A percentile compares a stretch with the other conserved stretches of the same genome.
Conservation (phyloP, 2,888 invertebrate species). For the Gerris lacustris region DNA sequence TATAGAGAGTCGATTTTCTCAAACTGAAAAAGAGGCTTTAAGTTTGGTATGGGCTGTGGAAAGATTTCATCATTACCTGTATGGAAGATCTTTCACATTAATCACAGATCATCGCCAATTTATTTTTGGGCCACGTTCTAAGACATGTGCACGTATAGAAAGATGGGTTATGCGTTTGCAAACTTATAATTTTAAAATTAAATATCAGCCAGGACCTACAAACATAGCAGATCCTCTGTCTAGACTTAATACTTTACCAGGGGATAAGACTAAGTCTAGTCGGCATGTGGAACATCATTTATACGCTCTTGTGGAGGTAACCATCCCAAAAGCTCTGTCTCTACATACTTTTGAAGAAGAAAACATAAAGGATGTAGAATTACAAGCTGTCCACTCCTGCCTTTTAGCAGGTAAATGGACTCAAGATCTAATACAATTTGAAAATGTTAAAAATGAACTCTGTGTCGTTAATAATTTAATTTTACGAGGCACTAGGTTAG, state of each 20-base stretch:
- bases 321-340: neutral
- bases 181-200: slow-evolving; percentile 30
- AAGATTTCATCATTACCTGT: slow-evolving; percentile 36
- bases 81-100: slow-evolving; percentile 36
- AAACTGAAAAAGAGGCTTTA: slow-evolving; percentile 35
- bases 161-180: slow-evolving; percentile 34
- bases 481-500: too few species aligned
- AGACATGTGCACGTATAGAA: slow-evolving; percentile 34
- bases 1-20: slow-evolving; percentile 35
- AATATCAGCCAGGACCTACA: slow-evolving; percentile 30
- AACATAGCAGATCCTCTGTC: slow-evolving; percentile 33
- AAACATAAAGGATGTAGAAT: neutral
- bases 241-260: slow-evolving; percentile 20
- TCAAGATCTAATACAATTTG: neutral
- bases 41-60: slow-evolving; percentile 36
- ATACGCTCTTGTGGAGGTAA: neutral
- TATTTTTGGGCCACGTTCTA: slow-evolving; percentile 31
- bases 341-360: neutral
- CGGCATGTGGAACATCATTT: too few species aligned
- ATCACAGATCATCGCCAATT: slow-evolving; percentile 33
- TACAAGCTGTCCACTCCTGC: neutral
- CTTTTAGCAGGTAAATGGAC: slow-evolving; percentile 10
- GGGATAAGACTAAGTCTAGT: too few species aligned
- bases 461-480: too few species aligned
- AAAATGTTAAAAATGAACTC: slow-evolving; percentile 5